phyloP scores from a whole-genome alignment of 2,888 invertebrate species.

The Calameuta idolon region DNA sequence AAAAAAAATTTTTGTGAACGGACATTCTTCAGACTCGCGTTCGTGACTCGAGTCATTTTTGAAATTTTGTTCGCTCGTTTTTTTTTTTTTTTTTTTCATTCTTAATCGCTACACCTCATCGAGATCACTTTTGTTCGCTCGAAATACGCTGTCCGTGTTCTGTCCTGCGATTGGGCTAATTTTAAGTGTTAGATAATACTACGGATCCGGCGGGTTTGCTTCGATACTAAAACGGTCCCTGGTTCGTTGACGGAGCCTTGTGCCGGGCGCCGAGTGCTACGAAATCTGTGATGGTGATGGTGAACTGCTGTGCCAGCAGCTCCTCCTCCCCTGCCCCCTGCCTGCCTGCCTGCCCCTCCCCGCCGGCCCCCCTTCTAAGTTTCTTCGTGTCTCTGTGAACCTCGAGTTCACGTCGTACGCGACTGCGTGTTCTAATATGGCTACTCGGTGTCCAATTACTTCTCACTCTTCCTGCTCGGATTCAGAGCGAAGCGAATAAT shows the following conservation, averaged over 20 bases:
- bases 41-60: background rate
- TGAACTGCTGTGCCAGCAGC: constrained; percentile 5
- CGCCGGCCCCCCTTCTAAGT: background rate
- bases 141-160: background rate
- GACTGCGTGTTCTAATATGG: constrained; percentile 62
- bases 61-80: too few species aligned
- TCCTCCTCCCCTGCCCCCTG: background rate
- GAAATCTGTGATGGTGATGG: constrained; percentile 24
- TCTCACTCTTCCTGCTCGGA: constrained; percentile 35
- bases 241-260: background rate
- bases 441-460: constrained; percentile 65
- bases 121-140: background rate
- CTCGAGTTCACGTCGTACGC: constrained; percentile 17
- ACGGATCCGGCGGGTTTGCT: constrained; percentile 28
- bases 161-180: constrained; percentile 45
- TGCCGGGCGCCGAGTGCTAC: constrained; percentile 21
- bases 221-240: constrained; percentile 38
- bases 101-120: background rate
- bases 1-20: too few species aligned
- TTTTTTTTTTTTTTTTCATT: too few species aligned
- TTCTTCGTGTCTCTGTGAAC: background rate
- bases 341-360: background rate
- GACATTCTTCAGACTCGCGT: background rate
- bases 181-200: constrained; percentile 66
- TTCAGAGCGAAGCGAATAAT: background rate